Base-by-base conservation (phyloP, 1,140 invertebrate species). In the Lordiphosa stackelbergi region DNA sequence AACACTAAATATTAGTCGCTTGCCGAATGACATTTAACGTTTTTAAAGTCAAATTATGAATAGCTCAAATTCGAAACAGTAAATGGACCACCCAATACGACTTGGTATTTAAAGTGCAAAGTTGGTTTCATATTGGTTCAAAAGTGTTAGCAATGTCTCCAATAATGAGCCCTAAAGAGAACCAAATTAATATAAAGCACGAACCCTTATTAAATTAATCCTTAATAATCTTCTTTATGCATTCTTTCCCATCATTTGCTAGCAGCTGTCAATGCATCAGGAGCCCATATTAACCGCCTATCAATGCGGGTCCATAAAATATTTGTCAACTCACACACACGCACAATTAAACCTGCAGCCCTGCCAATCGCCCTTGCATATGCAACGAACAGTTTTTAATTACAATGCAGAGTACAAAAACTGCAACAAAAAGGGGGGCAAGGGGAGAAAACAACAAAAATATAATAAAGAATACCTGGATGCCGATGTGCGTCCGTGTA, bases 331-430 rank as follows among this genome's bases (percentile, higher is more conserved):
- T n/a, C 47, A 49, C 38, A 53, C 24, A 16, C 37, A 47, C 31
- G 66, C 59, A 56, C 70, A 81, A 83, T 83, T 75, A 81, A 81
- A 70, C 66, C 66, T 40, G 53, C 53, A 45, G 13, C 42, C 28
- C 31, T 11, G 35, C n/a, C 37, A 28, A 22, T 13, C 37, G n/a
- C n/a, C 40, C 43, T 45, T 59, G 36, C 57, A 78, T 70, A 63
- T 70, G 75, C 66, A 71, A 56, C 71, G 66, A 70, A 60, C 59
- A 81, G 81, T 71, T 74, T 77, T 81, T 79, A 79, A 79, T 79
- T 79, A 79, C 75, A 79, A 68, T 71, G 49, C 58, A 63, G 45
- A 49, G 12, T 40, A 54, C 11, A 53, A 51, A 54, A 59, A 63
- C 54, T 65, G 36, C 49, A 45, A 48, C 22, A 16, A 53, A 31